phyloP scores from a whole-genome alignment of 2,888 invertebrate species.

The Deilephila porcellus region DNA sequence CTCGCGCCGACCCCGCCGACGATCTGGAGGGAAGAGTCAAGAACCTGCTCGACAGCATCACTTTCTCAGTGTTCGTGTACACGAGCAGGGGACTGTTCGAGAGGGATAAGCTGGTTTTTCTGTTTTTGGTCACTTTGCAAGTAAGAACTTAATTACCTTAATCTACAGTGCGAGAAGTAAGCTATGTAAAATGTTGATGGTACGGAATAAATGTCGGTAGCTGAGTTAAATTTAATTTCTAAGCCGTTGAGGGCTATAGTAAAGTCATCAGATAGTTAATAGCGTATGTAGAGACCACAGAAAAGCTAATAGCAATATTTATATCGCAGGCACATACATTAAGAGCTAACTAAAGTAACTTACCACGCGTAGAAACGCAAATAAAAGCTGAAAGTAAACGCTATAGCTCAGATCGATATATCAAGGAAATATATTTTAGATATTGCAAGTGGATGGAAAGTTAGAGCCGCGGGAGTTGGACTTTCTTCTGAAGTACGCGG shows the following conservation, averaged over 20 bases:
- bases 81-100: conserved; percentile 96
- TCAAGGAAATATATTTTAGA: conserved; percentile 45
- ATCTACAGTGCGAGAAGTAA: no score
- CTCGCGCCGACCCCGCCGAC: conserved; percentile 87
- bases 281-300: no score
- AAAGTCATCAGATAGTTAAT: no score
- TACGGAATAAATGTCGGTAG: no score
- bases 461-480: conserved; percentile 92
- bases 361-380: no score
- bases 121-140: conserved; percentile 93
- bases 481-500: conserved; percentile 94
- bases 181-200: no score
- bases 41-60: conserved; percentile 94
- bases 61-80: conserved; percentile 93
- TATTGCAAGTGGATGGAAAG: conserved; percentile 84
- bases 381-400: no score
- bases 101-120: conserved; percentile 95
- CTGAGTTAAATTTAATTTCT: no score
- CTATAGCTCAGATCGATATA: neutral
- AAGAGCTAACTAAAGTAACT: no score
- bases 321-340: no score
- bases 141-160: conserved; percentile 62
- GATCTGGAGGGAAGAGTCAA: conserved; percentile 89
- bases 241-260: no score
- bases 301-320: no score